Evolutionary conservation across 2,797 vertebrate species (phyloP).

Genomic region (Xiphorhynchus erythropygius): DNA sequence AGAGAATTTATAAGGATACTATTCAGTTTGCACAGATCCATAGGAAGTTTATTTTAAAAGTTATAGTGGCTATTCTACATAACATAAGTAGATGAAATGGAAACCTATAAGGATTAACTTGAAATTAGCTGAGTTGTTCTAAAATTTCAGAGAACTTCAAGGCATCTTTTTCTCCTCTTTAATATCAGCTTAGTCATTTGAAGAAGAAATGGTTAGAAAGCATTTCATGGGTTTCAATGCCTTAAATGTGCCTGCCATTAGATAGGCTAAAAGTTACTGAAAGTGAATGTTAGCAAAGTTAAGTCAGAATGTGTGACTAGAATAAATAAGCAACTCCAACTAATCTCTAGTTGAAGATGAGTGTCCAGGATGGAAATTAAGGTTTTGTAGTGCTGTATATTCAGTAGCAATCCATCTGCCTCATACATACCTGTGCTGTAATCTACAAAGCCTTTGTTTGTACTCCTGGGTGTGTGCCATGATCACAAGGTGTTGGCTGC

Average conservation of each 20-base stretch:
- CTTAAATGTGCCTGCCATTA: background rate
- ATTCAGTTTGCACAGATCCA: background rate
- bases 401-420: background rate
- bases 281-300: background rate
- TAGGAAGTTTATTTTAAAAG: background rate
- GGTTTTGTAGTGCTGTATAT: background rate
- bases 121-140: background rate
- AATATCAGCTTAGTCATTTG: background rate
- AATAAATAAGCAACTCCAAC: background rate
- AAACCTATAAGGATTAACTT: background rate
- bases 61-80: background rate
- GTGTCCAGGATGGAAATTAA: background rate
- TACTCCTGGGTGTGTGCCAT: background rate
- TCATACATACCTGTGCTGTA: background rate
- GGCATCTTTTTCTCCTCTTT: background rate
- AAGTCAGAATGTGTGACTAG: background rate
- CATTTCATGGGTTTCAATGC: background rate
- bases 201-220: background rate
- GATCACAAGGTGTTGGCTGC: background rate
- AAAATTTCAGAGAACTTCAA: background rate
- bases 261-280: background rate
- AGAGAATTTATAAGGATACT: background rate
- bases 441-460: background rate
- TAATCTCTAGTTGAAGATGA: background rate
- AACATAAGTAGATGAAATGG: background rate